These are phyloP conservation scores for Ellobium chinense DNA, from an alignment of 2,888 invertebrate species.

Conservation along the genomic window DNA sequence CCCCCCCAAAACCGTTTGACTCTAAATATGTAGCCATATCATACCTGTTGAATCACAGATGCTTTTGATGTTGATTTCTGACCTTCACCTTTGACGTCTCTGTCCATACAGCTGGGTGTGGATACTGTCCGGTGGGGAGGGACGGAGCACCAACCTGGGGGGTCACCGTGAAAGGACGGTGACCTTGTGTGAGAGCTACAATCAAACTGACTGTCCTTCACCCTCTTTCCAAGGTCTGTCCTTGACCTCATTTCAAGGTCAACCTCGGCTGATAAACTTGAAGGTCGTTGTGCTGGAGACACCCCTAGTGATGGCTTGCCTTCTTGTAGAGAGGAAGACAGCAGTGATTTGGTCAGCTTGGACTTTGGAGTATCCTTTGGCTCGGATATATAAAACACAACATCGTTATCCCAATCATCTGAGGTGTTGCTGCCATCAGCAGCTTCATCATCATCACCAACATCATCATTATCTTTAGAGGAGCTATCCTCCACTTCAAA, in stretches of 20 bases:
- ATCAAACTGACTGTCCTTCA: not conserved
- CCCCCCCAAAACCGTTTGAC: too few relatives aligned
- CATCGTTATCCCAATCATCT: conserved; percentile 5
- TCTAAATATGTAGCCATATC: too few relatives aligned
- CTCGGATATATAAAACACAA: conserved; percentile 31
- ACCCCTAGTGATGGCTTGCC: not conserved
- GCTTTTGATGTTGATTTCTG: conserved; percentile 11
- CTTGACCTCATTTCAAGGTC: conserved; percentile 30
- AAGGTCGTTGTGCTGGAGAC: not conserved
- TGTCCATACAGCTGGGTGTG: conserved; percentile 37
- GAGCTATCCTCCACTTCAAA: not conserved
- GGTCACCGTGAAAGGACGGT: conserved; percentile 9
- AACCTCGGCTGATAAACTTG: conserved; percentile 16
- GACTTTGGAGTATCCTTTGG: not conserved
- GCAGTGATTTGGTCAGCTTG: not conserved
- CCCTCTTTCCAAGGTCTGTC: not conserved
- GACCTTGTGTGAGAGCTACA: not conserved
- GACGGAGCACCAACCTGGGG: conserved; percentile 31
- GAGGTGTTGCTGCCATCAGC: not conserved
- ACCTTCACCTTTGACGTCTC: not conserved
- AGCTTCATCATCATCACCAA: not conserved
- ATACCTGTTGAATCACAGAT: conserved; percentile 40
- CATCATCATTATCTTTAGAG: not conserved
- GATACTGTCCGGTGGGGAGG: conserved; percentile 44
- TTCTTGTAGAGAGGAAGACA: not conserved